phyloP scores from a whole-genome alignment of 2,113 vertebrate genomes.

The Apteryx mantelli region DNA sequence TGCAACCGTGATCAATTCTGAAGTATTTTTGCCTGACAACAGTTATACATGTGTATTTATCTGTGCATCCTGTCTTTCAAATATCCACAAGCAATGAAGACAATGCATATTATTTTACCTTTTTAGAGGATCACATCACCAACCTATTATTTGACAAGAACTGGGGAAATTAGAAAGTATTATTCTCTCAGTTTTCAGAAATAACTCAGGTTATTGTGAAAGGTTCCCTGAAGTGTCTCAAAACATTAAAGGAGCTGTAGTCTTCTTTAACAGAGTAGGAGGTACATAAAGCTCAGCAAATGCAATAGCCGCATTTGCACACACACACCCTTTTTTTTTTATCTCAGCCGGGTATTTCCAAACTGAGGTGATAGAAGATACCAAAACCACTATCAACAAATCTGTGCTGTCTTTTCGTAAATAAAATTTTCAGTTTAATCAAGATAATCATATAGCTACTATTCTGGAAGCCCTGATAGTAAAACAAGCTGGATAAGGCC shows the following conservation, averaged over 20 bases:
- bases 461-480: neutral
- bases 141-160: neutral
- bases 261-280: neutral
- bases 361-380: neutral
- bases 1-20: neutral
- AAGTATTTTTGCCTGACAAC: neutral
- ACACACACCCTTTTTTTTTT: neutral
- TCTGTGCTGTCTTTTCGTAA: neutral
- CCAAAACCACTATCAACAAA: neutral
- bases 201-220: neutral
- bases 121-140: neutral
- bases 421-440: neutral
- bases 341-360: neutral
- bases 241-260: neutral
- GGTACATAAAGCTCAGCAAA: neutral
- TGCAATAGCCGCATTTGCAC: neutral
- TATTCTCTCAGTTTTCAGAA: neutral
- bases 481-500: neutral
- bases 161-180: neutral
- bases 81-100: neutral
- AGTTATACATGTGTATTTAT: no score
- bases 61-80: neutral
- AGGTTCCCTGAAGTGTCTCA: neutral
- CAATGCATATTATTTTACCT: neutral
- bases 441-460: neutral